Evolutionary conservation across 2,888 invertebrate genomes (phyloP), one percentile per base, ranked within the genome.

Genomic region (Coenonympha glycerion): DNA sequence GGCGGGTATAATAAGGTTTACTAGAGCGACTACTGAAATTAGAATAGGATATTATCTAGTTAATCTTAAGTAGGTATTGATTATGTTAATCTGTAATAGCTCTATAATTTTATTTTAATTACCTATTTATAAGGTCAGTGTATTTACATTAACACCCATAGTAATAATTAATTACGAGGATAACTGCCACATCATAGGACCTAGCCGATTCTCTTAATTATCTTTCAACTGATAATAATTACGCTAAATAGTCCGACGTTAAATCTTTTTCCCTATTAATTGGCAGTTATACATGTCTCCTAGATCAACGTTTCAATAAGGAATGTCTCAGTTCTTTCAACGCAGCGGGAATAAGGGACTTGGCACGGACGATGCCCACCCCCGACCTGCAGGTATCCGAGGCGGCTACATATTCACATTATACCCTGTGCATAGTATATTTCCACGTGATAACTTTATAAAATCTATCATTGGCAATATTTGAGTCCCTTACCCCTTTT

Each of bases 361-460:
- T 73, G 77, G 78, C 78, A 78, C 76, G 79, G 79, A 79, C 71
- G 65, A 62, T 60, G 61, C 58, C 60, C 63, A 69, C 67, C 59
- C 59, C 68, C 63, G 57, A 63, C 60, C 63, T 60, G 63, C 55
- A 51, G 62, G 58, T 59, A 53, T 59, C 57, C 65, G 64, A 67
- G 71, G 62, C 69, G 71, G 70, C 63, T 68, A 67, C 69, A 68
- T 73, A 76, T 73, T 81, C 81, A 81, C 73, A 78, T 75, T 78
- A 77, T 83, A 86, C 86, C 86, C 86, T 86, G 86, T 86, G 85
- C 82, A 68, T 78, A 75, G 71, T 78, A 76, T 76, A 76, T 73
- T n/a, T 73, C 73, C 79, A 73, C 66, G 79, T 76, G 80, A 75
- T 75, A 77, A 79, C 76, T 76, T 78, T 76, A 74, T 69, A 76